Evolutionary conservation across 1,140 invertebrate species (phyloP).

Genomic region (Caenorhabditis briggsae): DNA sequence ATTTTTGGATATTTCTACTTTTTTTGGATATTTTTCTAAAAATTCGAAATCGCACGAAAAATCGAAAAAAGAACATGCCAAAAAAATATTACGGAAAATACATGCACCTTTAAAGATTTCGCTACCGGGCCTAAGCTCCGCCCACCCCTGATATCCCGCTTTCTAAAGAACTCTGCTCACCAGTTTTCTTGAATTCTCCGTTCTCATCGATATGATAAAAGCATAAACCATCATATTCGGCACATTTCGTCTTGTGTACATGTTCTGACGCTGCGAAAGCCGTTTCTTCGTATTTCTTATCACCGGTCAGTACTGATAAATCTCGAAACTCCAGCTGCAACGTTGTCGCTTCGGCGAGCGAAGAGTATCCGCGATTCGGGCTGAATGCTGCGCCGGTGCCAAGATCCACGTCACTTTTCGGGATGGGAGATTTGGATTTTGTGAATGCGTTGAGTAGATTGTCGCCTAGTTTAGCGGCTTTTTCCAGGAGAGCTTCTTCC

Average conservation of each 20-base stretch:
- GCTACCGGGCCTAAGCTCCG: too few relatives aligned
- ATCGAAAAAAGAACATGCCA: too few relatives aligned
- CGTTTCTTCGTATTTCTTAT: conserved; percentile 86
- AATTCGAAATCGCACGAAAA: too few relatives aligned
- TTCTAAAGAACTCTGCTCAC: background rate
- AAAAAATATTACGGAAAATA: too few relatives aligned
- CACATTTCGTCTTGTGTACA: conserved; percentile 86
- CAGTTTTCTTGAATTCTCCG: conserved; percentile 84
- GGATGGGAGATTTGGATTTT: conserved; percentile 86
- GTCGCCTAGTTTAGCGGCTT: conserved; percentile 89
- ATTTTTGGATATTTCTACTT: too few relatives aligned
- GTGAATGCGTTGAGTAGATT: conserved; percentile 86
- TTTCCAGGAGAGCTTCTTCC: conserved; percentile 85
- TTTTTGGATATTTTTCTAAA: too few relatives aligned
- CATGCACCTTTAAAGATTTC: too few relatives aligned
- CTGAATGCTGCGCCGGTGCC: conserved; percentile 80
- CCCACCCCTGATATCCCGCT: too few relatives aligned
- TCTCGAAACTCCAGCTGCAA: conserved; percentile 93
- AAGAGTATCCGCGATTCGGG: conserved; percentile 83
- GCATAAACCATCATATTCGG: conserved; percentile 90
- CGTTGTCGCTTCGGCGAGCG: conserved; percentile 90
- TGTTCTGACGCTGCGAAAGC: conserved; percentile 88
- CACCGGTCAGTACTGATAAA: conserved; percentile 85
- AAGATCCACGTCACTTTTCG: conserved; percentile 92
- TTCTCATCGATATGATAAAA: conserved; percentile 97